Evolutionary conservation across 2,888 invertebrate species (phyloP), one percentile per base, ranked within the genome.

Genomic region (Xiphydria camelus): DNA sequence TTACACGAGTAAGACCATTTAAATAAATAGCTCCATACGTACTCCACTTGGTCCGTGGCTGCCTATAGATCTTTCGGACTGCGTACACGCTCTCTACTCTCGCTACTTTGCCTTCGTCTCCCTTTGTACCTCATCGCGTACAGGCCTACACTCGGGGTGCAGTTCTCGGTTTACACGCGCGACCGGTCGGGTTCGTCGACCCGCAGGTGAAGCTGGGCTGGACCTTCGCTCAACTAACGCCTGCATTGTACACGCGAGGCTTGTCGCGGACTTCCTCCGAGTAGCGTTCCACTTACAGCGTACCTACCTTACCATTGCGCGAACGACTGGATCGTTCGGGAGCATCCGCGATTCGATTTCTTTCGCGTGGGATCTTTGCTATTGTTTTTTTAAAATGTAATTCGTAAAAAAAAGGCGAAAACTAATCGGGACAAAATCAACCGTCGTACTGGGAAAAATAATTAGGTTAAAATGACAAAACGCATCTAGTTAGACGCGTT

Each of bases 151-250:
- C 21, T 34, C 19, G 32, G 44, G 43, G 48, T 42, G 45, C 46
- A 38, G 32, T 41, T 49, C 46, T 41, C 17, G 43, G 10, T 29
- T 29, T 25, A 41, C 34, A 49, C 29, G 41, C 32, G 38, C 49
- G 49, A 39, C 38, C 39, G 40, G 46, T 35, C 33, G 49, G 19
- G 52, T 52, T 52, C 52, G 41, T 47, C 20, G 52, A 52, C 52
- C 52, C 29, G 31, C 39, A 47, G 52, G 49, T 52, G 52, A 45
- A 41, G 52, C 49, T 49, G 51, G 49, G 46, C 44, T 25, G 33
- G 39, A 22, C 17, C 39, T 0, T 5, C 3, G 4, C 12, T 12
- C 0, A 4, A 15, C 1, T 4, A 29, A 12, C 0, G 12, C 6
- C 29, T 2, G 15, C 12, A 5, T 2, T 2, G 12, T 4, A 14